Conservation (phyloP, 2,797 vertebrate species). For the Sebastes steindachneri region DNA sequence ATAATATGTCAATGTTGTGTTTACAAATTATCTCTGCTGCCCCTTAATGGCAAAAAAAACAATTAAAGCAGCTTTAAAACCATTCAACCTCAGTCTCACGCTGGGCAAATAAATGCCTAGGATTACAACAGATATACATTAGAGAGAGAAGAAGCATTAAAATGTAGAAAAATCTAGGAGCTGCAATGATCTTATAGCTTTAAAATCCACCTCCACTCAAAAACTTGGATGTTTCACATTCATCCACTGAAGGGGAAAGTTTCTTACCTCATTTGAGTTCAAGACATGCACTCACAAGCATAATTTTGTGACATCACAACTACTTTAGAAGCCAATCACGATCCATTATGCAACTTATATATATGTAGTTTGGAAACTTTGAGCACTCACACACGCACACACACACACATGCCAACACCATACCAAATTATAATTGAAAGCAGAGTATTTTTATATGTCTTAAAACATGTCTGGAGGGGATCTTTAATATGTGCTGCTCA, state of each 20-base stretch:
- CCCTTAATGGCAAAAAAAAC: not conserved
- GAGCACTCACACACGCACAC: not conserved
- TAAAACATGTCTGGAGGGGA: constrained; percentile 30
- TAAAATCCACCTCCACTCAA: not conserved
- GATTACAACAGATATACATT: not conserved
- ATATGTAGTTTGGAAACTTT: not conserved
- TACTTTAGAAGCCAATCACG: not conserved
- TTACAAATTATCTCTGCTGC: no score
- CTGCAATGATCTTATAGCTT: not conserved
- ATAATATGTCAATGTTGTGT: no score
- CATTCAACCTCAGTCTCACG: not conserved
- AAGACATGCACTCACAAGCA: not conserved
- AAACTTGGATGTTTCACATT: not conserved
- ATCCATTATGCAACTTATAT: not conserved
- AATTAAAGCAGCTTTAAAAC: not conserved
- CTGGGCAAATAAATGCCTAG: not conserved
- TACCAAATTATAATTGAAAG: constrained; percentile 11
- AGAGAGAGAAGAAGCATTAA: not conserved
- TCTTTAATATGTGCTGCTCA: constrained; percentile 26
- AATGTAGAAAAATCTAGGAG: not conserved
- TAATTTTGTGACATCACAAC: not conserved
- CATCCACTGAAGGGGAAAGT: not conserved
- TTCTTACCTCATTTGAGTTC: not conserved
- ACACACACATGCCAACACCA: not conserved
- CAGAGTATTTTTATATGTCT: constrained; percentile 32